phyloP scores from a whole-genome alignment of 2,797 vertebrate species.

The Sebastes ruberrimus region DNA sequence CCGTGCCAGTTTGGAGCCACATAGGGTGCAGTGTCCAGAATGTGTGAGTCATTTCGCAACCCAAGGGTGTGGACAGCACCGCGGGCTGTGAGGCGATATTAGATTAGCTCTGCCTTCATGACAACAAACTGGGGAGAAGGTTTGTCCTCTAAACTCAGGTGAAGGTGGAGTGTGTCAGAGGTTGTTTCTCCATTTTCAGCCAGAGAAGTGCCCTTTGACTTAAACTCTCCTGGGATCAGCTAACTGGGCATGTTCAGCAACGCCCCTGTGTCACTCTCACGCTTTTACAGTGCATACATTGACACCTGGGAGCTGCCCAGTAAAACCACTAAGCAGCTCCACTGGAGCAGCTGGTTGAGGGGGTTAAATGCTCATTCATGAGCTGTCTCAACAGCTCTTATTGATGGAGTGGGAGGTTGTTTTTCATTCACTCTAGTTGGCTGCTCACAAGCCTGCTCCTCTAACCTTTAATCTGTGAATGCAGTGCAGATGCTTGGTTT shows the following conservation, averaged over 20 bases:
- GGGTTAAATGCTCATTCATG: neutral
- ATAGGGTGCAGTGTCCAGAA: conserved; percentile 61
- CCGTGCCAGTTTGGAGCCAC: conserved; percentile 52
- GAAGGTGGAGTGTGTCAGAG: conserved; percentile 15
- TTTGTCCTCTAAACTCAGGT: conserved; percentile 28
- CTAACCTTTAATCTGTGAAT: conserved; percentile 17
- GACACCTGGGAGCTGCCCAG: conserved; percentile 43
- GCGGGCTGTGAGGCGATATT: conserved; percentile 12
- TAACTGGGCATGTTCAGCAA: conserved; percentile 27
- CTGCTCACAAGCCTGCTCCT: neutral
- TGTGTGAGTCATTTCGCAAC: conserved; percentile 72
- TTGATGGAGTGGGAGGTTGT: neutral
- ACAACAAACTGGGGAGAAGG: conserved; percentile 25
- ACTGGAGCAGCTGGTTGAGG: conserved; percentile 9
- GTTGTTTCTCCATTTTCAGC: neutral
- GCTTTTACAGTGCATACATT: conserved; percentile 29
- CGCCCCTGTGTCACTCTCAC: conserved; percentile 35
- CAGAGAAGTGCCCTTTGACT: conserved; percentile 42
- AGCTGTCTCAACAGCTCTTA: neutral
- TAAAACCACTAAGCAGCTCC: conserved; percentile 17
- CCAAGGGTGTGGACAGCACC: conserved; percentile 62
- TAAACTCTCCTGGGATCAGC: conserved; percentile 4
- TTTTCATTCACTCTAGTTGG: neutral
- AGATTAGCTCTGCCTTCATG: conserved; percentile 45
- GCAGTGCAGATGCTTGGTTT: conserved; percentile 34